Conservation (phyloP, 2,888 invertebrate genomes). For the Pristionchus arcanus region DNA sequence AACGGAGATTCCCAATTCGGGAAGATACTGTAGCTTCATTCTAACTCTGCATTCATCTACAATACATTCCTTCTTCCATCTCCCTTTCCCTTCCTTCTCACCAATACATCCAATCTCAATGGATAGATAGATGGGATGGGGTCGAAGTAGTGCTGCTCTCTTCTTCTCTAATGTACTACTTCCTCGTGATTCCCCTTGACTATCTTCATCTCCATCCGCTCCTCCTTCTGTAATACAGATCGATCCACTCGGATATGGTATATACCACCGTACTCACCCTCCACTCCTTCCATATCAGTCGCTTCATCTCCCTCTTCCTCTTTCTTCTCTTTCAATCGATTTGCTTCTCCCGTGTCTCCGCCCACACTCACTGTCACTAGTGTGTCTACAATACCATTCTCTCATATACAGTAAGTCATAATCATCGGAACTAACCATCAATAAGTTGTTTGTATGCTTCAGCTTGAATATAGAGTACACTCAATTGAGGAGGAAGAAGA, state of each 20-base stretch:
- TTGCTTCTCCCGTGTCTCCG: slow-evolving; percentile 53
- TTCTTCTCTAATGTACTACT: slow-evolving; percentile 51
- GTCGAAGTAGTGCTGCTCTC: slow-evolving; percentile 5
- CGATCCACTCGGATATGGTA: not conserved
- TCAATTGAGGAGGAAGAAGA: slow-evolving; percentile 61
- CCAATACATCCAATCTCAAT: slow-evolving; percentile 54
- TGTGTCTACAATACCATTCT: slow-evolving; percentile 57
- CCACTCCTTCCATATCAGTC: slow-evolving; percentile 2
- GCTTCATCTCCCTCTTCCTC: slow-evolving; percentile 5
- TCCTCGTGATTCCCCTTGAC: not conserved
- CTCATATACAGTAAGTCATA: not conserved
- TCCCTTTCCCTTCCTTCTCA: not conserved
- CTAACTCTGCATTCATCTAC: slow-evolving; percentile 57
- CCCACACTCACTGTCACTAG: slow-evolving; percentile 20
- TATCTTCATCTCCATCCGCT: slow-evolving; percentile 34
- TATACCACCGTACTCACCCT: not conserved
- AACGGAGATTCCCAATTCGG: slow-evolving; percentile 59
- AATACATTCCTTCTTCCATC: not conserved
- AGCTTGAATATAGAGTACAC: slow-evolving; percentile 63
- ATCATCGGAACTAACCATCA: slow-evolving; percentile 54
- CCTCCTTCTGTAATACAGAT: slow-evolving; percentile 37
- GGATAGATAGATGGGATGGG: slow-evolving; percentile 48
- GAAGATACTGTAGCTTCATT: slow-evolving; percentile 58
- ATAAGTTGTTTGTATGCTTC: slow-evolving; percentile 65
- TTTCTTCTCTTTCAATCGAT: slow-evolving; percentile 29